A percentile compares a stretch with the other conserved stretches of the same genome.
Evolutionary conservation across 2,888 invertebrate species (phyloP).

Genomic region (Scaptomyza flava): DNA sequence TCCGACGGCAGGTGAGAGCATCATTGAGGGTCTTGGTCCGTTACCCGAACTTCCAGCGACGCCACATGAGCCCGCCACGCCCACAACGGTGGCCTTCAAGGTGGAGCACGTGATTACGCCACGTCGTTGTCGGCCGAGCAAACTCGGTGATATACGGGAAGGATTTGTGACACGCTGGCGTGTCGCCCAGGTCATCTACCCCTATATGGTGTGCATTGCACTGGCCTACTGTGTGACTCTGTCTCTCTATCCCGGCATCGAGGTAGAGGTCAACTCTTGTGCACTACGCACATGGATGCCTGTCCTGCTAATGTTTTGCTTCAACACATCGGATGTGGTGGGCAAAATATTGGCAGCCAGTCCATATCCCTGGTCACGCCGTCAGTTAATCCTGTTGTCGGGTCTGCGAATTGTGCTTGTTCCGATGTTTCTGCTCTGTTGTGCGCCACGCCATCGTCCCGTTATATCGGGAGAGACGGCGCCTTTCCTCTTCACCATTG

Average conservation of each 20-base stretch:
- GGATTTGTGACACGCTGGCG: conserved; percentile 88
- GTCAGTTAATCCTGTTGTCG: conserved; percentile 91
- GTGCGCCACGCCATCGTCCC: conserved; percentile 90
- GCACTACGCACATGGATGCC: conserved; percentile 95
- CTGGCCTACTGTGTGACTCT: conserved; percentile 95
- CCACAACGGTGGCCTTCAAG: conserved; percentile 84
- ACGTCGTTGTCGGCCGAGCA: conserved; percentile 81
- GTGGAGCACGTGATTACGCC: conserved; percentile 84
- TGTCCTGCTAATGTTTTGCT: conserved; percentile 94
- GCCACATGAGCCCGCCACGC: conserved; percentile 81
- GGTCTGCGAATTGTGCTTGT: conserved; percentile 90
- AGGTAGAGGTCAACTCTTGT: conserved; percentile 94
- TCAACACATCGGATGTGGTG: conserved; percentile 93
- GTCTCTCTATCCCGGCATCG: conserved; percentile 95
- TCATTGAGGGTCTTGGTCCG: conserved; percentile 83
- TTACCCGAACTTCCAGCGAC: conserved; percentile 82
- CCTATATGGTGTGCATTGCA: conserved; percentile 95
- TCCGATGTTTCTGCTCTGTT: conserved; percentile 92
- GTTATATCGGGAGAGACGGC: conserved; percentile 89
- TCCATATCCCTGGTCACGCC: conserved; percentile 93
- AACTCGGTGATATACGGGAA: conserved; percentile 82
- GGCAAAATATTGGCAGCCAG: conserved; percentile 91
- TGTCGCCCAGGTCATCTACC: conserved; percentile 93
- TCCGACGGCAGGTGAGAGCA: conserved; percentile 85
- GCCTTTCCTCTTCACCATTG: conserved; percentile 88